Conservation (phyloP, 2,113 vertebrate species). For the Centropristis striata region DNA sequence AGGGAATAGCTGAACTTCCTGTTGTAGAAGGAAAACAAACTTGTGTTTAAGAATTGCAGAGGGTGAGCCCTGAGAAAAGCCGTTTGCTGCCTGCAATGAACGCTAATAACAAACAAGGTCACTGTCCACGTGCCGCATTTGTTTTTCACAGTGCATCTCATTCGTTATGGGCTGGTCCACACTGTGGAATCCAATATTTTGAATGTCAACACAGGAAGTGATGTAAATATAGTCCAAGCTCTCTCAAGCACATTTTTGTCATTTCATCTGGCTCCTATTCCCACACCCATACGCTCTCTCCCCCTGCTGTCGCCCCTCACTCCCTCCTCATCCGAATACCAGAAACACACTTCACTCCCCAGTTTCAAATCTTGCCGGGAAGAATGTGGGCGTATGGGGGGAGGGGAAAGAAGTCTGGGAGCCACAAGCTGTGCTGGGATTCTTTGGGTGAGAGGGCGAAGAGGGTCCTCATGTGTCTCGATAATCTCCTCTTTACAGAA, state of each 20-base stretch:
- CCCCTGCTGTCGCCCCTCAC: neutral
- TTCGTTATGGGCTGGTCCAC: neutral
- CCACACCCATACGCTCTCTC: conserved; percentile 21
- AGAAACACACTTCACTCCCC: conserved; percentile 50
- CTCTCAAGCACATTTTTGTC: conserved; percentile 51
- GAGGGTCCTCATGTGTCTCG: neutral
- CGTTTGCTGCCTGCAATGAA: neutral
- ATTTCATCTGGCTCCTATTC: conserved; percentile 60
- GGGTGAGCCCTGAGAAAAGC: neutral
- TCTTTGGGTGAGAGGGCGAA: conserved; percentile 41
- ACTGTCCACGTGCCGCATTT: neutral
- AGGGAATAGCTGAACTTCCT: conserved; percentile 75
- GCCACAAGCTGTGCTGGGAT: conserved; percentile 38
- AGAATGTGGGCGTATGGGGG: conserved; percentile 59
- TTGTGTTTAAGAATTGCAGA: conserved; percentile 24
- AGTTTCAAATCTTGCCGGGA: conserved; percentile 71
- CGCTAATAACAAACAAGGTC: conserved; percentile 25
- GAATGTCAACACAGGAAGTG: conserved; percentile 71
- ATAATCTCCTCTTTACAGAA: neutral
- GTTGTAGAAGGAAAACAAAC: conserved; percentile 55
- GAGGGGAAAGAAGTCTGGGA: conserved; percentile 48
- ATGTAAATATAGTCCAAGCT: conserved; percentile 13
- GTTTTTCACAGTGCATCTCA: neutral
- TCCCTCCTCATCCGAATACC: conserved; percentile 65
- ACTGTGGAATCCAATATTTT: conserved; percentile 37